Conservation (phyloP, 2,888 invertebrate genomes). For the Eubasilissa splendida region DNA sequence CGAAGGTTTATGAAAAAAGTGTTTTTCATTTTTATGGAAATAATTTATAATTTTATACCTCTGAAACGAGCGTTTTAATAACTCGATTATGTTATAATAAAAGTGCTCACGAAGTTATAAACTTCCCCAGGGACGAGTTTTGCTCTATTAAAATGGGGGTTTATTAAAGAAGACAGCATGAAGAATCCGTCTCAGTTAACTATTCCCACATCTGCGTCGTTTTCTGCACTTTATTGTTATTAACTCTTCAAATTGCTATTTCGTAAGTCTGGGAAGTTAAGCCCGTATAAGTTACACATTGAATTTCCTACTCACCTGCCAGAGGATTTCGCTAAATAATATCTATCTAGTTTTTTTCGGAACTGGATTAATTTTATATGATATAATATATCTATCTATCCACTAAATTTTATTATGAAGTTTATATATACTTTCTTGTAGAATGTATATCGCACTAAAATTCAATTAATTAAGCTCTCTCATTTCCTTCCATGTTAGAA, state of each 20-base stretch:
- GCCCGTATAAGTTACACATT: constrained; percentile 17
- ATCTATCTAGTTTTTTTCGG: too few species aligned
- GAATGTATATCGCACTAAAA: too few species aligned
- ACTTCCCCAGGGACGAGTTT: constrained; percentile 15
- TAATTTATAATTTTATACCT: background rate
- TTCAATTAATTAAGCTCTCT: too few species aligned
- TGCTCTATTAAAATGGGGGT: constrained; percentile 19
- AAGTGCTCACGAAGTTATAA: background rate
- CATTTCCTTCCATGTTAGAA: too few species aligned
- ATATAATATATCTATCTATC: too few species aligned
- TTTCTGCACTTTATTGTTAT: constrained; percentile 56
- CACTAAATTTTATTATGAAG: too few species aligned
- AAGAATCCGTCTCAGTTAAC: constrained; percentile 20
- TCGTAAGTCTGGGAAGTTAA: constrained; percentile 49
- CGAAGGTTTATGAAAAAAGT: too few species aligned
- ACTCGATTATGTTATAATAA: background rate
- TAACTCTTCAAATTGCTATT: constrained; percentile 54
- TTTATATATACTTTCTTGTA: too few species aligned
- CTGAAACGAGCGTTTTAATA: background rate
- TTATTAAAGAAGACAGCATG: background rate
- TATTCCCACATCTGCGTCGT: constrained; percentile 46
- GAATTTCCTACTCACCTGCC: constrained; percentile 52
- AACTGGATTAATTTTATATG: too few species aligned
- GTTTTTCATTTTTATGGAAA: background rate
- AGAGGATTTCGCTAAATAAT: background rate